Conservation (phyloP, 1,140 invertebrate genomes). For the Micrasema longulum region DNA sequence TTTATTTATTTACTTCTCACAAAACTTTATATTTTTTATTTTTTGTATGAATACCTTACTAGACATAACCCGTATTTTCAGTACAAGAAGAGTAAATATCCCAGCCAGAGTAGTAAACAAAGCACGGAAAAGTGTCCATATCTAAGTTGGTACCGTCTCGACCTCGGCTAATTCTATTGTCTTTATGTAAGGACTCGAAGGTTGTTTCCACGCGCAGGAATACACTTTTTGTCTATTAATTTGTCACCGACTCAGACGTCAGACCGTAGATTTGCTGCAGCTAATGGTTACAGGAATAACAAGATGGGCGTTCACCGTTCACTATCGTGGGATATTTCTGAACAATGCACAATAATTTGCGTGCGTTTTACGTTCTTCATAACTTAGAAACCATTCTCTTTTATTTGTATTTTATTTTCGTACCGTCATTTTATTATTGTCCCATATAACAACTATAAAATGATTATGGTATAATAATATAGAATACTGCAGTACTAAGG, state of each 20-base stretch:
- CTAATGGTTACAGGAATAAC: constrained; percentile 21
- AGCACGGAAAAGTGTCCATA: neutral
- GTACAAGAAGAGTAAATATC: too few species aligned
- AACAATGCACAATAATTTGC: constrained; percentile 14
- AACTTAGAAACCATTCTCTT: neutral
- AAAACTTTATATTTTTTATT: too few species aligned
- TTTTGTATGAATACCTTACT: too few species aligned
- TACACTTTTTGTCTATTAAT: constrained; percentile 3
- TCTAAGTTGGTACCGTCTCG: neutral
- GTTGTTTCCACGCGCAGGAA: constrained; percentile 1
- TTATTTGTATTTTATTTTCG: too few species aligned
- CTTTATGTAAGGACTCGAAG: constrained; percentile 19
- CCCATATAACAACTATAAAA: too few species aligned
- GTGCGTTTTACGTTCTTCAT: neutral
- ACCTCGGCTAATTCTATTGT: constrained; percentile 14
- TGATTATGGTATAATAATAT: too few species aligned
- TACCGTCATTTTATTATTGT: too few species aligned
- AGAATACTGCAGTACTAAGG: too few species aligned
- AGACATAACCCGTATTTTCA: too few species aligned
- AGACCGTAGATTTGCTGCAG: too few species aligned
- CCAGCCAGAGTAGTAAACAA: too few species aligned
- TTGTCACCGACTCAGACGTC: constrained; percentile 4
- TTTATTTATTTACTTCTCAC: too few species aligned
- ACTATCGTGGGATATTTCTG: neutral
- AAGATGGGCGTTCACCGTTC: constrained; percentile 16